Percentiles rank a stretch among this genome's conserved stretches.
phyloP scores from a whole-genome alignment of 2,888 invertebrate genomes.

The Kryphioiulus occultus region DNA sequence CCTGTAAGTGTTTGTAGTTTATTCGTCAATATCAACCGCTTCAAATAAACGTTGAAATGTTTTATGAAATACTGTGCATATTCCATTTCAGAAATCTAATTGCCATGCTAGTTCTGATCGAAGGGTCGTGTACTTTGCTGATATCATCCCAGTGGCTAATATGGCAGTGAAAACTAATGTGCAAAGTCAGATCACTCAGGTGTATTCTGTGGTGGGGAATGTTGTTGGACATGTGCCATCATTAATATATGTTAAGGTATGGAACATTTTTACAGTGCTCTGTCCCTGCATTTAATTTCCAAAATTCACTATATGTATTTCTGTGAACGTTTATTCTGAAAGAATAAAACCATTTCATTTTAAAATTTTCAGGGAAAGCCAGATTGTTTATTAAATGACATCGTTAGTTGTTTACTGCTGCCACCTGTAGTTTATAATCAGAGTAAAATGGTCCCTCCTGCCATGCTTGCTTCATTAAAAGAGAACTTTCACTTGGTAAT shows the following conservation, averaged over 20 bases:
- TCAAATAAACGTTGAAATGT: not conserved
- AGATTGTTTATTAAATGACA: conserved; percentile 42
- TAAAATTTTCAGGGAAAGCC: conserved; percentile 28
- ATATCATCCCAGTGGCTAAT: not conserved
- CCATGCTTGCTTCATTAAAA: conserved; percentile 9
- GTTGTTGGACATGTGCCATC: not conserved
- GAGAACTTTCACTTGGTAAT: conserved; percentile 33
- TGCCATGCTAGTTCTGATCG: not conserved
- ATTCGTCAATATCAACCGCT: not conserved
- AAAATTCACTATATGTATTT: no score
- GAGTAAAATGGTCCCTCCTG: not conserved
- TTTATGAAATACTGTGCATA: not conserved
- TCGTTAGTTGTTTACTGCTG: not conserved
- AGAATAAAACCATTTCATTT: not conserved
- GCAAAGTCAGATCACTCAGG: not conserved
- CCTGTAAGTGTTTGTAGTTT: not conserved
- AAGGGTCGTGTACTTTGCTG: conserved; percentile 16
- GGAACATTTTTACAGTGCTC: not conserved
- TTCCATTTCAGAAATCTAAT: not conserved
- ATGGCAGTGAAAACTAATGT: not conserved
- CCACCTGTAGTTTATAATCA: conserved; percentile 14
- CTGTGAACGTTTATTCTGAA: no score
- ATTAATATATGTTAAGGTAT: conserved; percentile 45
- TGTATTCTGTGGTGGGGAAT: conserved; percentile 29
- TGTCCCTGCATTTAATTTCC: no score